Conservation (phyloP, 2,113 vertebrate genomes). For the Lepidothrix coronata region DNA sequence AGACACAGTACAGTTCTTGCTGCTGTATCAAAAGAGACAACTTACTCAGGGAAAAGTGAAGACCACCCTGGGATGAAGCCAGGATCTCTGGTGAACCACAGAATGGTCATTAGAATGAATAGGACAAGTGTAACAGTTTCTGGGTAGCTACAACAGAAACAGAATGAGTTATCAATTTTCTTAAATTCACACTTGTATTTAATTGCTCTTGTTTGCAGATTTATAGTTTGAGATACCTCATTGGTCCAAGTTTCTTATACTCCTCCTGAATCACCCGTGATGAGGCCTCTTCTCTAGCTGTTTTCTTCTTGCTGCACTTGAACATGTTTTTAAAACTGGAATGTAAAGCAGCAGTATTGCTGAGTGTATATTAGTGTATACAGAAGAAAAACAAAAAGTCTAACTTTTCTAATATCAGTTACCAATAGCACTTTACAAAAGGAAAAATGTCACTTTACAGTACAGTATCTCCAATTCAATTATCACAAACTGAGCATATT, state of each 20-base stretch:
- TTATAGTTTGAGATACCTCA: slow-evolving; percentile 72
- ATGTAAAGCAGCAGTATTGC: slow-evolving; percentile 3
- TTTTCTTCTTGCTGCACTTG: slow-evolving; percentile 70
- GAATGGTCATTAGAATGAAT: slow-evolving; percentile 84
- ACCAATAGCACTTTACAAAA: neutral
- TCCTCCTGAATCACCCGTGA: slow-evolving; percentile 78
- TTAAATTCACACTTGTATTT: neutral
- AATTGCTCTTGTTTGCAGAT: neutral
- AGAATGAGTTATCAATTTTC: neutral
- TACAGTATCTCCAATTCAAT: neutral
- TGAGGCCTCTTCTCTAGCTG: slow-evolving; percentile 76
- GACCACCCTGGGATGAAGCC: slow-evolving; percentile 90
- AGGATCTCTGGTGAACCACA: slow-evolving; percentile 90
- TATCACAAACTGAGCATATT: neutral
- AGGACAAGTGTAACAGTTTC: slow-evolving; percentile 84
- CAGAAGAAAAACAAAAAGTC: neutral
- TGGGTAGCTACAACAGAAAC: slow-evolving; percentile 77
- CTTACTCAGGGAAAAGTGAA: slow-evolving; percentile 86
- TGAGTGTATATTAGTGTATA: neutral
- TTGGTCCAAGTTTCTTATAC: slow-evolving; percentile 80
- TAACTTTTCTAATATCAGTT: neutral
- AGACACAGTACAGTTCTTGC: neutral
- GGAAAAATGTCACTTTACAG: neutral
- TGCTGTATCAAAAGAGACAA: neutral
- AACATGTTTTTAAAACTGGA: slow-evolving; percentile 82